Conservation (phyloP, 2,797 vertebrate genomes). For the Acestrorhynchus altus region DNA sequence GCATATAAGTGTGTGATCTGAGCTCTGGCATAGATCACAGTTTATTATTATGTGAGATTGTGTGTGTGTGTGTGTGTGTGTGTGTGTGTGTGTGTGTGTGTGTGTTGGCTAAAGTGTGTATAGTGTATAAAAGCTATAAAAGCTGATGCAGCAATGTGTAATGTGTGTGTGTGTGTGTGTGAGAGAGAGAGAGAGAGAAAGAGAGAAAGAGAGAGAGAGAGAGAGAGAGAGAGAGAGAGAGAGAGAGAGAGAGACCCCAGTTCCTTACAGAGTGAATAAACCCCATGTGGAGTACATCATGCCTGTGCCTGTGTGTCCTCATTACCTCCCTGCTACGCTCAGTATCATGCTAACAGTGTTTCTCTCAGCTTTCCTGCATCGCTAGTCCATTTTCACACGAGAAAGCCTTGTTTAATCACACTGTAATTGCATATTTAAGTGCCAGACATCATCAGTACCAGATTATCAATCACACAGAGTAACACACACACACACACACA, state of each 20-base stretch:
- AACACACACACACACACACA: conserved; percentile 16
- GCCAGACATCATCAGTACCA: conserved; percentile 46
- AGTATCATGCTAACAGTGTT: conserved; percentile 39
- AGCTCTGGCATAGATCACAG: too few species aligned
- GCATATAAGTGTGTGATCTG: too few species aligned
- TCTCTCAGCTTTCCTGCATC: conserved; percentile 51
- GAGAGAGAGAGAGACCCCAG: background rate
- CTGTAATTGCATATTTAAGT: conserved; percentile 57
- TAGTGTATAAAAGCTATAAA: background rate
- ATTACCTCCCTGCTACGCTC: conserved; percentile 45
- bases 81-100: background rate
- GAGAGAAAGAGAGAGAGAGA: background rate
- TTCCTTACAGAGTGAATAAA: conserved; percentile 15
- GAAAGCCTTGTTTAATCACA: conserved; percentile 57
- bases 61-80: background rate
- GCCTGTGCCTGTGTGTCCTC: conserved; percentile 35
- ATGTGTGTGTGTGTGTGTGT: background rate
- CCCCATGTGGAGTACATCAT: conserved; percentile 34
- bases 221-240: background rate
- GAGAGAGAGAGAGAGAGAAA: background rate
- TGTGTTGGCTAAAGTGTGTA: background rate
- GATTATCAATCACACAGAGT: conserved; percentile 56
- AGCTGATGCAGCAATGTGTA: background rate
- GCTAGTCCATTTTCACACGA: conserved; percentile 44
- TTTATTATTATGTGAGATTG: too few species aligned